phyloP scores from a whole-genome alignment of 2,888 invertebrate species.

The Drosophila nigricruria region DNA sequence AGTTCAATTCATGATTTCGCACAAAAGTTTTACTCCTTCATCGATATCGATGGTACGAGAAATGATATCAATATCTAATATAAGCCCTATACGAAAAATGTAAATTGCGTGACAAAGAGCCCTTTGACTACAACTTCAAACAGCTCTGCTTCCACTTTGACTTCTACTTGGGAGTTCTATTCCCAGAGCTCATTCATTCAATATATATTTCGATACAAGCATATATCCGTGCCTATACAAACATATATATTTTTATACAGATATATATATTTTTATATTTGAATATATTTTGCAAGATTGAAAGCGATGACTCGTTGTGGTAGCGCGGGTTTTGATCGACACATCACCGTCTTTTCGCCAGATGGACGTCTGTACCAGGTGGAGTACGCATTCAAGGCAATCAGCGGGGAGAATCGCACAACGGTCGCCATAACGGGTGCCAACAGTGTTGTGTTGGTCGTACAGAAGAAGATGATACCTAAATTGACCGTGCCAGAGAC shows the following conservation, averaged over 20 bases:
- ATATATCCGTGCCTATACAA: neutral
- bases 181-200: neutral
- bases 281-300: neutral
- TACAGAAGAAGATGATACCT: neutral
- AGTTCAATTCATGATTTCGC: no score
- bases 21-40: no score
- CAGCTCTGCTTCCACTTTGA: neutral
- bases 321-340: neutral
- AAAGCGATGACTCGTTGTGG: neutral
- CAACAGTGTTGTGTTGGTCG: neutral
- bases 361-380: constrained; percentile 1
- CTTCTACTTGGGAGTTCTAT: neutral
- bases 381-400: neutral
- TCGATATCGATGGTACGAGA: neutral
- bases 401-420: neutral
- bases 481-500: neutral
- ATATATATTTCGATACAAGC: neutral
- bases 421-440: neutral
- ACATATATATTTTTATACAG: neutral
- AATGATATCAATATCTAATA: neutral
- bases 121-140: neutral
- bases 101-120: neutral
- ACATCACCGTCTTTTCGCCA: neutral
- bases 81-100: no score
- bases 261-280: neutral